These are phyloP conservation scores for Syngnathus typhle DNA, from an alignment of 2,113 vertebrate genomes.

Conservation along the genomic window DNA sequence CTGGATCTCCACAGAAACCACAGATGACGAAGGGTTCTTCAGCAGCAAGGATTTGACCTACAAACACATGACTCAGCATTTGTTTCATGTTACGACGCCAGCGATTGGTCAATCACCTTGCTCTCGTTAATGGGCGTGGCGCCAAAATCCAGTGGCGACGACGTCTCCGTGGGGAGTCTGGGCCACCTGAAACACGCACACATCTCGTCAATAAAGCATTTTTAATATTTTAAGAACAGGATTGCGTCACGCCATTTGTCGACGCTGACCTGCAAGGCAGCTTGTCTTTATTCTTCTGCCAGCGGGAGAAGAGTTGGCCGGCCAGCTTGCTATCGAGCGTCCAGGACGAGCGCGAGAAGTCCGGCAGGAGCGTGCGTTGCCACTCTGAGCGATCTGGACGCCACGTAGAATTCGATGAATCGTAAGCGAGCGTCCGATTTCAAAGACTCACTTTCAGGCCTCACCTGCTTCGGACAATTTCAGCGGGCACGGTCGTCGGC, in stretches of 20 bases:
- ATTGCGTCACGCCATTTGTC: neutral
- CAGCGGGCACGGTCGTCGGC: slow-evolving; percentile 83
- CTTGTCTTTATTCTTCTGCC: slow-evolving; percentile 77
- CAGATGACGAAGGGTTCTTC: slow-evolving; percentile 86
- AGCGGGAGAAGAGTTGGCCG: slow-evolving; percentile 78
- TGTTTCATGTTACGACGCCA: neutral
- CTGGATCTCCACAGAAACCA: slow-evolving; percentile 84
- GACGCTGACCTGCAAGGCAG: slow-evolving; percentile 79
- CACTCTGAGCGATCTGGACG: slow-evolving; percentile 76
- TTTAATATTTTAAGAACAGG: too few relatives aligned
- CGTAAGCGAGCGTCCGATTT: neutral
- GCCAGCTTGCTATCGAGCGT: slow-evolving; percentile 81
- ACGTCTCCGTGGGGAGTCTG: slow-evolving; percentile 73
- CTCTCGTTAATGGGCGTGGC: slow-evolving; percentile 85
- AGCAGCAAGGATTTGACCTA: slow-evolving; percentile 85
- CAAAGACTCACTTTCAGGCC: slow-evolving; percentile 2
- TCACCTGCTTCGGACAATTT: slow-evolving; percentile 82
- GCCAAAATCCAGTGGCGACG: slow-evolving; percentile 78
- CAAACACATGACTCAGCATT: neutral
- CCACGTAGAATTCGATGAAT: neutral
- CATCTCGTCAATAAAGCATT: too few relatives aligned
- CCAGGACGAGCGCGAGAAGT: slow-evolving; percentile 74
- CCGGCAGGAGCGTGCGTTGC: slow-evolving; percentile 82
- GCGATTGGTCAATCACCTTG: slow-evolving; percentile 66
- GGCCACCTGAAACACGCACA: slow-evolving; percentile 67